A percentile compares a stretch with the other conserved stretches of the same genome.
These are phyloP conservation scores for Iselma pallidipennis DNA, from an alignment of 2,888 invertebrate species.

Conservation along the genomic window DNA sequence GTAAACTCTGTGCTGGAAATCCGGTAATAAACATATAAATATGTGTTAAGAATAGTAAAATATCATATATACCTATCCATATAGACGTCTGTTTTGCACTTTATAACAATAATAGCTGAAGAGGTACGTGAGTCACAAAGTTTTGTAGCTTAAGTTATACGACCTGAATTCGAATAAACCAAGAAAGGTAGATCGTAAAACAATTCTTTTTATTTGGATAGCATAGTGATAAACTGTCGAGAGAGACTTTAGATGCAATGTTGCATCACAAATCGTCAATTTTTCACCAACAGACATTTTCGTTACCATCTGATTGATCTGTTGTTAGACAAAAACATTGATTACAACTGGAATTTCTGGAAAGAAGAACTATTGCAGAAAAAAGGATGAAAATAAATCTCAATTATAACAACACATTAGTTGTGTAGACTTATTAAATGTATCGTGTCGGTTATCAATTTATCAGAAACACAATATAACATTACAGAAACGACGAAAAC, in stretches of 20 bases:
- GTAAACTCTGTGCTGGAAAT: not conserved
- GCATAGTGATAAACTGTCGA: not conserved
- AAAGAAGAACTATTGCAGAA: not conserved
- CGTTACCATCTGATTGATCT: not conserved
- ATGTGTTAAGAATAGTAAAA: not conserved
- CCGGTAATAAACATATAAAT: not conserved
- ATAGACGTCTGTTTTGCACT: not conserved
- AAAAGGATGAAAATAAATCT: conserved; percentile 17
- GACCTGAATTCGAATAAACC: not conserved
- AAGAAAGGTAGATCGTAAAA: not conserved
- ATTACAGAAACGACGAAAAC: conserved; percentile 12
- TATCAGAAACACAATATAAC: conserved; percentile 13
- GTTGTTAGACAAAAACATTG: not conserved
- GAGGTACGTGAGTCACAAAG: not conserved
- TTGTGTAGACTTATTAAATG: conserved; percentile 21
- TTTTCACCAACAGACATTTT: not conserved
- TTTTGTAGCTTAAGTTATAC: not conserved
- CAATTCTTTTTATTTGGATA: not conserved
- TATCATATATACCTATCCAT: not conserved
- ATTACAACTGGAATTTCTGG: not conserved
- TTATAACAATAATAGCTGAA: not conserved
- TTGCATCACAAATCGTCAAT: not conserved
- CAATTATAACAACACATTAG: conserved; percentile 20
- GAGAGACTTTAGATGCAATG: not conserved
- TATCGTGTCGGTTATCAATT: conserved; percentile 17